Percentiles rank a stretch among this genome's conserved stretches.
Conservation (phyloP, 64 coral and sea anemone species). For the Pachyseris speciosa region DNA sequence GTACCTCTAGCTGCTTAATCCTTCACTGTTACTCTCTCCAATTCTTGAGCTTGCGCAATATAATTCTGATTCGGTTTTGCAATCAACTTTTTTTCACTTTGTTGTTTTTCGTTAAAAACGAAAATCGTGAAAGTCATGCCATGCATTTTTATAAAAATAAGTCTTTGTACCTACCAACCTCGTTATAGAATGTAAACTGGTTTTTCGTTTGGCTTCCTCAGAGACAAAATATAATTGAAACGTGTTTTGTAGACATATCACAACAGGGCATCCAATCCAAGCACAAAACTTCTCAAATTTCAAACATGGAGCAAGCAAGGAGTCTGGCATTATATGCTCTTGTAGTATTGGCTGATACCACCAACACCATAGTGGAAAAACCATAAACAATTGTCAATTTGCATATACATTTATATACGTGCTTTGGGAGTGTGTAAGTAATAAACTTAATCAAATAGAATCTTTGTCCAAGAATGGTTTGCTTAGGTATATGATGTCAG, state of each 20-base stretch:
- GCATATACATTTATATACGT: not conserved
- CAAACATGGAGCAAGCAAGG: too few relatives aligned
- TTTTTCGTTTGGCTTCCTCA: not conserved
- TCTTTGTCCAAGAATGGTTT: not conserved
- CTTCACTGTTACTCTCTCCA: not conserved
- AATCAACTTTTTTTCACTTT: not conserved
- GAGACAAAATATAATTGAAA: not conserved
- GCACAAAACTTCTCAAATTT: not conserved
- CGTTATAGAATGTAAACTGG: not conserved
- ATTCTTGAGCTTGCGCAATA: not conserved
- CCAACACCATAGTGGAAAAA: not conserved
- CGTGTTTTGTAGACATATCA: not conserved
- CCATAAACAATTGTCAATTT: not conserved
- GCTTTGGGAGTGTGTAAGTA: not conserved
- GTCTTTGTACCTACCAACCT: not conserved
- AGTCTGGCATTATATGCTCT: not conserved
- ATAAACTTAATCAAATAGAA: constrained; percentile 27
- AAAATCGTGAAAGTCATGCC: not conserved
- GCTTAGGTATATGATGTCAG: not conserved
- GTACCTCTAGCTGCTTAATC: not conserved
- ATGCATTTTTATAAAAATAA: not conserved
- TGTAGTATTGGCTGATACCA: not conserved
- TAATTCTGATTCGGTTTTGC: not conserved
- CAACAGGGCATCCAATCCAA: not conserved
- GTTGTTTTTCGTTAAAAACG: not conserved